These are phyloP conservation scores for Xerus inauris DNA, from an alignment of 2,113 vertebrate species.

Conservation along the genomic window DNA sequence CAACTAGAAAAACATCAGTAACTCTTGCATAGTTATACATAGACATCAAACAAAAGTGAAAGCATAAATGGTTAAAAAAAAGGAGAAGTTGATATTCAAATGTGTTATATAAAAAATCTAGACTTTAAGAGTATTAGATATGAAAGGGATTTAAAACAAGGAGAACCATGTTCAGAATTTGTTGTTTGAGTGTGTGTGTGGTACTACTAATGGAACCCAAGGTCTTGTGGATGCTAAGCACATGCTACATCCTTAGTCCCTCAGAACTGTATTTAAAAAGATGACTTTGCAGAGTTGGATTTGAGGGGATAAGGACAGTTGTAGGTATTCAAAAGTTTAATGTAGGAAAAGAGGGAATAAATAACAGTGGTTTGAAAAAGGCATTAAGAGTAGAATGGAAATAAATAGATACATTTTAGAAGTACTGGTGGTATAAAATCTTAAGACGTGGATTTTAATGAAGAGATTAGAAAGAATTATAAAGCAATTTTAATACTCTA, in stretches of 20 bases:
- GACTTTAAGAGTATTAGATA: neutral
- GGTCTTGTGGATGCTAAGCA: neutral
- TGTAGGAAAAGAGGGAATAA: neutral
- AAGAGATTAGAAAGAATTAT: neutral
- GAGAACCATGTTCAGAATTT: neutral
- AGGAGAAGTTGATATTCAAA: neutral
- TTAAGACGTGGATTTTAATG: neutral
- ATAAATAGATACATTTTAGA: neutral
- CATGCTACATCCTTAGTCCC: neutral
- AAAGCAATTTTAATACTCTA: neutral
- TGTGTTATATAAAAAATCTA: neutral
- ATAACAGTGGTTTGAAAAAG: neutral
- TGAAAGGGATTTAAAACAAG: neutral
- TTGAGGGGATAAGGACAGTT: neutral
- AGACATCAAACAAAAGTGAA: slow-evolving; percentile 5
- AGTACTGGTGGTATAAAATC: neutral
- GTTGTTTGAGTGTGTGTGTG: neutral
- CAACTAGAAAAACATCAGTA: neutral
- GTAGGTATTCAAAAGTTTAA: neutral
- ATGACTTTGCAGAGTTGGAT: neutral
- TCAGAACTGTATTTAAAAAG: neutral
- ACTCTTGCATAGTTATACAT: neutral
- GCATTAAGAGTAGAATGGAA: neutral
- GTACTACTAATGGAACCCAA: neutral
- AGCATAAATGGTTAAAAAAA: neutral